These are phyloP conservation scores for Gallinago media DNA, from an alignment of 2,113 vertebrate genomes.

Conservation along the genomic window DNA sequence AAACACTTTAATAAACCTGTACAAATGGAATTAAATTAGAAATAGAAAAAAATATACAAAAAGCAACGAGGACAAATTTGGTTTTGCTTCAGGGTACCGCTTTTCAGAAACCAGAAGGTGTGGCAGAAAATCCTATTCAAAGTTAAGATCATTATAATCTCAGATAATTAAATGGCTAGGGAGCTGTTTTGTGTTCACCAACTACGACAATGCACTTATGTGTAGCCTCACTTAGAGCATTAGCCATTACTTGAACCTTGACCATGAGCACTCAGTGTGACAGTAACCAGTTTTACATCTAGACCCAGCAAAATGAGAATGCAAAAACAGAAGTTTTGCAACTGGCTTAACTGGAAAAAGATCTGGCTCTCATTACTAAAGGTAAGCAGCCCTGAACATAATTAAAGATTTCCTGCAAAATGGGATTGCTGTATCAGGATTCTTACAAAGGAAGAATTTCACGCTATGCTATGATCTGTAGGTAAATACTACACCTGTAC, in stretches of 20 bases:
- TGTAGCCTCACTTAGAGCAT: slow-evolving; percentile 44
- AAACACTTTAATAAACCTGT: neutral
- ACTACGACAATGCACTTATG: slow-evolving; percentile 31
- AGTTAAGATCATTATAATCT: slow-evolving; percentile 54
- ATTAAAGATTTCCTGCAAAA: slow-evolving; percentile 21
- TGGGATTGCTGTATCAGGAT: neutral
- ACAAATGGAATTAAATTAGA: neutral
- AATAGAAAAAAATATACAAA: neutral
- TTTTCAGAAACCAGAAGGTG: slow-evolving; percentile 44
- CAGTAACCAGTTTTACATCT: slow-evolving; percentile 35
- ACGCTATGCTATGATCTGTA: neutral
- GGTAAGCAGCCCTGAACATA: neutral
- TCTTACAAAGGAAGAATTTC: neutral
- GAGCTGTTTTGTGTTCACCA: slow-evolving; percentile 55
- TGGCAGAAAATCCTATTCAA: slow-evolving; percentile 15
- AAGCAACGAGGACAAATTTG: neutral
- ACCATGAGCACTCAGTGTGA: slow-evolving; percentile 49
- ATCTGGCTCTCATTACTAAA: slow-evolving; percentile 20
- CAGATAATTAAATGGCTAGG: slow-evolving; percentile 59
- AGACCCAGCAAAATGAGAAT: slow-evolving; percentile 31
- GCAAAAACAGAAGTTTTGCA: neutral
- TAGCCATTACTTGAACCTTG: slow-evolving; percentile 69
- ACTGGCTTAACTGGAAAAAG: neutral
- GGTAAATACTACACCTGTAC: neutral
- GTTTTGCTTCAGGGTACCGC: neutral